Evolutionary conservation across 2,888 invertebrate genomes (phyloP).

Genomic region (Sipha maydis): DNA sequence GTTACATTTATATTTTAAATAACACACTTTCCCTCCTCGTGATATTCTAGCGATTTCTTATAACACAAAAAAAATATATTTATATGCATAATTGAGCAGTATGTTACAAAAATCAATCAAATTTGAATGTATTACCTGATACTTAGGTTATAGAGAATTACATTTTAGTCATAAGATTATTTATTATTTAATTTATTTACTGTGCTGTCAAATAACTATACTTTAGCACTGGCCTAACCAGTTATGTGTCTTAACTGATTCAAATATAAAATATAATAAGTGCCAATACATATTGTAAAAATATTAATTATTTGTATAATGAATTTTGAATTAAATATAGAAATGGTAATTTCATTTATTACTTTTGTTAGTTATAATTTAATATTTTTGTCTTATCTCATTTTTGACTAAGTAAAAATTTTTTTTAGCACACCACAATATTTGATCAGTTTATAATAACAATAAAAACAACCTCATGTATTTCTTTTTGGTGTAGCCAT

Average conservation of each 20-base stretch:
- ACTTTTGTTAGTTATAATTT: neutral
- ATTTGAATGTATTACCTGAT: conserved; percentile 49
- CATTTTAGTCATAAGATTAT: conserved; percentile 47
- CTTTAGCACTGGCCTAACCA: conserved; percentile 5
- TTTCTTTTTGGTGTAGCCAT: conserved; percentile 68
- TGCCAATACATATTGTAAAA: conserved; percentile 48
- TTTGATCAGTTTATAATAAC: neutral
- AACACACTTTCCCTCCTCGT: neutral
- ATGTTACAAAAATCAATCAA: conserved; percentile 50
- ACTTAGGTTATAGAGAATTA: conserved; percentile 39
- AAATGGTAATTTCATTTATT: conserved; percentile 1
- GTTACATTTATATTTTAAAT: neutral
- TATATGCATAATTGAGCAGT: neutral
- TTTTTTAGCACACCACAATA: neutral
- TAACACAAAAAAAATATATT: neutral
- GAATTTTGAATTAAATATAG: conserved; percentile 30
- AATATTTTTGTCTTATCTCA: neutral
- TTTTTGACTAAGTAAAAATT: neutral
- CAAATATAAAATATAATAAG: conserved; percentile 10
- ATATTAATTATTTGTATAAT: conserved; percentile 27
- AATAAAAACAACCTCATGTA: conserved; percentile 17
- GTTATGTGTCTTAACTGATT: neutral
- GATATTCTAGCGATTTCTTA: neutral
- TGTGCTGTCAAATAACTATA: conserved; percentile 7
- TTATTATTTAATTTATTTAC: conserved; percentile 19